A percentile compares a stretch with the other conserved stretches of the same genome.
phyloP scores from a whole-genome alignment of 1,140 invertebrate genomes.

The Drosophila virilis region DNA sequence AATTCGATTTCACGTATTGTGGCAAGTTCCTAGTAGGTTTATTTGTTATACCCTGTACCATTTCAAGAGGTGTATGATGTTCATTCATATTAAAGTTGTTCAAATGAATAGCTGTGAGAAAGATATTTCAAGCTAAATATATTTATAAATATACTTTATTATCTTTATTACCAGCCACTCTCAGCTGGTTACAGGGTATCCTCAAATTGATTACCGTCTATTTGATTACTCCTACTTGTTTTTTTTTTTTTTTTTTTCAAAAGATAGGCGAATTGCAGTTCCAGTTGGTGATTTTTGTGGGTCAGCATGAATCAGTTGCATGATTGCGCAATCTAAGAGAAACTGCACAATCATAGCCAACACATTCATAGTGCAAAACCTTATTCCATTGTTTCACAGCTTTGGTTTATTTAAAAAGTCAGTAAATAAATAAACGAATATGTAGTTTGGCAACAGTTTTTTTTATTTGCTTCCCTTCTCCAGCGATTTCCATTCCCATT shows the following conservation, averaged over 20 bases:
- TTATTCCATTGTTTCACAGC: constrained; percentile 10
- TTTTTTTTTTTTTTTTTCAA: neutral
- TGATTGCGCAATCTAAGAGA: constrained; percentile 52
- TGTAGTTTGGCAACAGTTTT: constrained; percentile 34
- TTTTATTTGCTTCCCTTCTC: constrained; percentile 7
- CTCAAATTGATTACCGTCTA: neutral
- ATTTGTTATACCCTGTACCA: constrained; percentile 1
- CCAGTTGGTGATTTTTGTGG: constrained; percentile 51
- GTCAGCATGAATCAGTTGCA: constrained; percentile 63
- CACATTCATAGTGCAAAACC: constrained; percentile 4
- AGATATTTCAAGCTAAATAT: too few relatives aligned
- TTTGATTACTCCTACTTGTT: neutral
- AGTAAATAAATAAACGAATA: constrained; percentile 71
- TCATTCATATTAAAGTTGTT: too few relatives aligned
- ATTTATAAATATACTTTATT: too few relatives aligned
- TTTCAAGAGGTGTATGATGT: neutral
- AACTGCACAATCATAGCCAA: constrained; percentile 57
- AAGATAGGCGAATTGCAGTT: constrained; percentile 28
- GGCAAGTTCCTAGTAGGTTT: constrained; percentile 2
- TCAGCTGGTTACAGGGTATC: neutral
- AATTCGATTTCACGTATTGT: constrained; percentile 59
- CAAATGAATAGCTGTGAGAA: constrained; percentile 16
- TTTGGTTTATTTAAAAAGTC: constrained; percentile 46
- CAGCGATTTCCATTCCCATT: constrained; percentile 57
- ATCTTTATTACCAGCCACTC: too few relatives aligned